phyloP scores from a whole-genome alignment of 2,888 invertebrate species.

The Colletes collaris region DNA sequence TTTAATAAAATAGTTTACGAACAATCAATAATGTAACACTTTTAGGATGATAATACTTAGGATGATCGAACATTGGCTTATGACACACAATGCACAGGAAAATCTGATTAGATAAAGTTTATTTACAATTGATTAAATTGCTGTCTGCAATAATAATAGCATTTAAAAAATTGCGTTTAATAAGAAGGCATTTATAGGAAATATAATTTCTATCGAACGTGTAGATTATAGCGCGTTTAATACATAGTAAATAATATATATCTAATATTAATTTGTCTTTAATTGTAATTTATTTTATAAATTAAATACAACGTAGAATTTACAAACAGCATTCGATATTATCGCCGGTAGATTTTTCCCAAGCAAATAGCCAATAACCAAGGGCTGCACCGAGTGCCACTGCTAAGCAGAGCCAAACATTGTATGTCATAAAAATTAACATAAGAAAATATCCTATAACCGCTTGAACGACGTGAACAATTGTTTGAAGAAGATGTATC shows the following conservation, averaged over 20 bases:
- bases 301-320: conserved; percentile 22
- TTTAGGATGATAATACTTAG: not conserved
- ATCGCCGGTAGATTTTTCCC: conserved; percentile 72
- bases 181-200: not conserved
- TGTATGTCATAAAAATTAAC: conserved; percentile 87
- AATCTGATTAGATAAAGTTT: conserved; percentile 43
- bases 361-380: conserved; percentile 83
- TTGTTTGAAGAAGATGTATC: conserved; percentile 75
- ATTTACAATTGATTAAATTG: not conserved
- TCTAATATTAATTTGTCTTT: not conserved
- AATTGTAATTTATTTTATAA: not conserved
- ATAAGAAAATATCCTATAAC: conserved; percentile 85
- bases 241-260: no score
- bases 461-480: conserved; percentile 81
- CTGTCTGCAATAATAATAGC: not conserved
- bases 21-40: not conserved
- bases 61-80: conserved; percentile 16
- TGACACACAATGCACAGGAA: not conserved
- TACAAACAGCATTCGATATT: conserved; percentile 75
- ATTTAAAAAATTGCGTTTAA: not conserved
- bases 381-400: conserved; percentile 84
- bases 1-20: no score
- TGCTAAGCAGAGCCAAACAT: conserved; percentile 85
- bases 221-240: not conserved
- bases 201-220: not conserved